Conservation (phyloP, 2,113 vertebrate genomes). For the Trachemys scripta region DNA sequence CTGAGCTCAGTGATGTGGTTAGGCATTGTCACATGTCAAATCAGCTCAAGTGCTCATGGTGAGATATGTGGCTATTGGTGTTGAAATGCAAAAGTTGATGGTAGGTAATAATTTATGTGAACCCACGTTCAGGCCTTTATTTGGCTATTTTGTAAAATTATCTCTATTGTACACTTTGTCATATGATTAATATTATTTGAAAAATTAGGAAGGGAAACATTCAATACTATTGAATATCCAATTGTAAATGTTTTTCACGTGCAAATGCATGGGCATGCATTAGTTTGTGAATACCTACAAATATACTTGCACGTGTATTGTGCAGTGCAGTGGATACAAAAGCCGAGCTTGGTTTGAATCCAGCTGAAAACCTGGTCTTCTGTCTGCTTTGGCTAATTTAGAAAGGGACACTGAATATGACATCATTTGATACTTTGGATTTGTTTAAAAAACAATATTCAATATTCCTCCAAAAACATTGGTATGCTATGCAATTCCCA, state of each 20-base stretch:
- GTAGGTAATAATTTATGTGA: background rate
- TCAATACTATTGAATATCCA: background rate
- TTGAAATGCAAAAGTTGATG: background rate
- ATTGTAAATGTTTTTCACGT: background rate
- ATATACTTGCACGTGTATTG: background rate
- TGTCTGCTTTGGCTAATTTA: background rate
- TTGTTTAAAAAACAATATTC: background rate
- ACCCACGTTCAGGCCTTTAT: background rate
- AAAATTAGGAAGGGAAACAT: background rate
- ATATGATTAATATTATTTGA: background rate
- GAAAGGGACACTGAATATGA: background rate
- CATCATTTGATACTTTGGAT: background rate
- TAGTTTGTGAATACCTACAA: background rate
- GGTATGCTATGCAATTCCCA: background rate
- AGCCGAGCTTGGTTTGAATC: background rate
- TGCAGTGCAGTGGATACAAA: background rate
- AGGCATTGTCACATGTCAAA: background rate
- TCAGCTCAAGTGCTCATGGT: background rate
- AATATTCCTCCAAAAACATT: background rate
- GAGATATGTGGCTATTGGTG: background rate
- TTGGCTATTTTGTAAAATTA: background rate
- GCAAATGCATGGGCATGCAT: accelerated
- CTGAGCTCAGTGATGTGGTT: background rate
- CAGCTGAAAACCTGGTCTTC: background rate
- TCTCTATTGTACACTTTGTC: background rate